Evolutionary conservation across 2,888 invertebrate species (phyloP).

Genomic region (Cinara cedri): DNA sequence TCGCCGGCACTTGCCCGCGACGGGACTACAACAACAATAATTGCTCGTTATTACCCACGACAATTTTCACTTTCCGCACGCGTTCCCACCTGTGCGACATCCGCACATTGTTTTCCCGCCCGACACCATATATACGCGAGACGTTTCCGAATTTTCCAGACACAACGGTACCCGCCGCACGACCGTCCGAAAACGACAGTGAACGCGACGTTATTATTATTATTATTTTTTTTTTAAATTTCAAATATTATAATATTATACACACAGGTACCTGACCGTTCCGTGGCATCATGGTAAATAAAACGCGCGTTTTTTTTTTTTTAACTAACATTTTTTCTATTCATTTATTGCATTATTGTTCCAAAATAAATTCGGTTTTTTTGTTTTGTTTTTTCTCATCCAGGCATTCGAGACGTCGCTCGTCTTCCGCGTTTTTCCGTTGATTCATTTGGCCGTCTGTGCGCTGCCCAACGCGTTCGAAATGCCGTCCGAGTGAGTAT

Average conservation of each 20-base stretch:
- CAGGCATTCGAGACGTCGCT: slow-evolving; percentile 30
- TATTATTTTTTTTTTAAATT: background rate
- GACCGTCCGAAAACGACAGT: no score
- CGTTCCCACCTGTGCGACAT: slow-evolving; percentile 13
- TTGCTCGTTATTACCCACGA: no score
- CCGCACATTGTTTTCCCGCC: slow-evolving; percentile 32
- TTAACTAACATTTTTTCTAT: background rate
- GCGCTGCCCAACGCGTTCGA: slow-evolving; percentile 41
- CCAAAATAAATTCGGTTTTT: background rate
- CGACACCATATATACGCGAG: slow-evolving; percentile 19
- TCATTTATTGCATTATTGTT: no score
- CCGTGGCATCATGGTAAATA: slow-evolving; percentile 3
- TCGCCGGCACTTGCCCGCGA: no score
- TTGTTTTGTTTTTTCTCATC: background rate
- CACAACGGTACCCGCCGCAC: slow-evolving; percentile 3
- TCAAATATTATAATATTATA: background rate
- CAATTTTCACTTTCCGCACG: no score
- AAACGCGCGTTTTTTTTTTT: background rate
- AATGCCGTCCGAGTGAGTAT: slow-evolving; percentile 48
- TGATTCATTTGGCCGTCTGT: slow-evolving; percentile 1
- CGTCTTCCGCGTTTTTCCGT: background rate
- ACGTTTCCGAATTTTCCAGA: slow-evolving; percentile 11
- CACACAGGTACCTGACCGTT: no score
- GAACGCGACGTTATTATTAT: background rate
- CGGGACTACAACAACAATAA: no score